These are phyloP conservation scores for Oligia fasciuncula DNA, from an alignment of 2,888 invertebrate genomes.

Conservation along the genomic window DNA sequence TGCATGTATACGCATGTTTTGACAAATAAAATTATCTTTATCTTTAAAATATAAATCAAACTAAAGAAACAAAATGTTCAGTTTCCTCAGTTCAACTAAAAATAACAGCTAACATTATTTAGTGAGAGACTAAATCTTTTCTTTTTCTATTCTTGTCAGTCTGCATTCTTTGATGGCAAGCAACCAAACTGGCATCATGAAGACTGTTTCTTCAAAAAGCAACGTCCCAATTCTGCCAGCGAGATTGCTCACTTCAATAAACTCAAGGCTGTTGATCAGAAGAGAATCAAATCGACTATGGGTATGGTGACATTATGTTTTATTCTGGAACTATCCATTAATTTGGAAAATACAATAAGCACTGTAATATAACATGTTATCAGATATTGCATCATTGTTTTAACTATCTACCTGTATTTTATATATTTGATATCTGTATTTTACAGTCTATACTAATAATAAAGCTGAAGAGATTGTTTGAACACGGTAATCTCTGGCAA, in stretches of 20 bases:
- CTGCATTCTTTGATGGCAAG: constrained; percentile 96
- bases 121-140: background rate
- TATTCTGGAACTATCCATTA: background rate
- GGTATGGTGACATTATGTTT: constrained; percentile 84
- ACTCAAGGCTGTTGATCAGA: constrained; percentile 95
- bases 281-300: constrained; percentile 92
- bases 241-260: constrained; percentile 95
- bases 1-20: too few relatives aligned
- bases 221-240: constrained; percentile 92
- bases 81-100: background rate
- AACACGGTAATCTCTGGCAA: too few relatives aligned
- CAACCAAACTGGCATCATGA: constrained; percentile 97
- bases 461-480: too few relatives aligned
- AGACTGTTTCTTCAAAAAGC: constrained; percentile 95
- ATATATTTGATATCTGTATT: background rate
- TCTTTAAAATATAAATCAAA: background rate
- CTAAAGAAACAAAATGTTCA: background rate
- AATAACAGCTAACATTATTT: background rate
- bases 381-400: background rate
- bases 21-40: too few relatives aligned
- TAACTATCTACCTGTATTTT: background rate
- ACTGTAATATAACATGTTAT: background rate
- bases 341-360: background rate
- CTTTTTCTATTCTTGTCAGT: constrained; percentile 88
- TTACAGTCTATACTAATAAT: too few relatives aligned